phyloP scores from a whole-genome alignment of 2,113 vertebrate species.

The Daphoenositta chrysoptera region DNA sequence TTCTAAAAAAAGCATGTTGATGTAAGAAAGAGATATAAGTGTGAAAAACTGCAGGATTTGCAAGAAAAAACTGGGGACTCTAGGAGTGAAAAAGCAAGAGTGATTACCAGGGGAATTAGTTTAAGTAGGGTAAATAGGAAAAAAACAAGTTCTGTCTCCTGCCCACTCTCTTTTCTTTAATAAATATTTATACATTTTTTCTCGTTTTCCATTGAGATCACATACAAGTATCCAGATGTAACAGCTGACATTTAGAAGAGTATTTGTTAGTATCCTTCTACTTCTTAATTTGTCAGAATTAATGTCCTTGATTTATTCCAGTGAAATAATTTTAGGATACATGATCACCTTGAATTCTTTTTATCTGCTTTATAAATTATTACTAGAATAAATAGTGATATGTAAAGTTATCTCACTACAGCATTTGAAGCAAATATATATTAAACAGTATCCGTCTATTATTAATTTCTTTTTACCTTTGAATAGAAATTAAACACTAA shows the following conservation, averaged over 20 bases:
- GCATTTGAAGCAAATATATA: neutral
- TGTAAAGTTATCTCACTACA: neutral
- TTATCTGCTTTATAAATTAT: neutral
- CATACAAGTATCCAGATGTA: neutral
- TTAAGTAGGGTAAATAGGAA: neutral
- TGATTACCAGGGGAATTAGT: neutral
- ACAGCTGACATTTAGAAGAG: neutral
- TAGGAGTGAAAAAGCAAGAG: neutral
- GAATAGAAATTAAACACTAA: neutral
- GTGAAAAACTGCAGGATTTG: neutral
- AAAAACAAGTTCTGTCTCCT: neutral
- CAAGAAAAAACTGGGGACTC: neutral
- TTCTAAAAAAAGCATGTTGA: neutral
- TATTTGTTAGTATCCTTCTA: neutral
- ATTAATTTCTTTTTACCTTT: neutral
- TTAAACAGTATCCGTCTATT: neutral
- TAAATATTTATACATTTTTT: neutral
- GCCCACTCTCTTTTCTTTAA: neutral
- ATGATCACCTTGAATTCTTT: neutral
- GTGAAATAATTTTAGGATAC: neutral
- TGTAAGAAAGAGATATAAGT: neutral
- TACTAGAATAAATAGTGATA: neutral
- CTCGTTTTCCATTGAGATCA: neutral
- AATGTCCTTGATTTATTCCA: neutral
- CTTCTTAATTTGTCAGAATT: neutral